A percentile compares a stretch with the other conserved stretches of the same genome.
These are phyloP conservation scores for Pachymerium ferrugineum DNA, from an alignment of 2,888 invertebrate genomes.

Conservation along the genomic window DNA sequence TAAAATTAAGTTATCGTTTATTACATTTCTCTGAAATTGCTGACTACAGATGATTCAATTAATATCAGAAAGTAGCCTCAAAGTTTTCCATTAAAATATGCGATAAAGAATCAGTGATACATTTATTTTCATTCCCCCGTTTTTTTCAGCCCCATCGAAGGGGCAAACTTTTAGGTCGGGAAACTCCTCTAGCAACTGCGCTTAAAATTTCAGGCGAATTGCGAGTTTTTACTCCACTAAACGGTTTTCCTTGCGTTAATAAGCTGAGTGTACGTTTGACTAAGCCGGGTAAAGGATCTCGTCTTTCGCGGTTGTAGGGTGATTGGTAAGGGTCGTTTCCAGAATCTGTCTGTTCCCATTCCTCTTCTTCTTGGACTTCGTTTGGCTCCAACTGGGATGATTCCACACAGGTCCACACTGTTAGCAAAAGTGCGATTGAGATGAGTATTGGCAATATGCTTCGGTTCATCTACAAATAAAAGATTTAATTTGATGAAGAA, in stretches of 20 bases:
- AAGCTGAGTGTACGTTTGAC: conserved; percentile 33
- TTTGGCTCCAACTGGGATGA: background rate
- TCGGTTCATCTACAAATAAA: too few relatives aligned
- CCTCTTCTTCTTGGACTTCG: background rate
- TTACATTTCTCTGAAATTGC: too few relatives aligned
- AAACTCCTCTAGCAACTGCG: conserved; percentile 32
- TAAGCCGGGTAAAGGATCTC: conserved; percentile 31
- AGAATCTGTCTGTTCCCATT: background rate
- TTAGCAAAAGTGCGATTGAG: background rate
- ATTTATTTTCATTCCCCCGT: too few relatives aligned
- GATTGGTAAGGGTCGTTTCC: background rate
- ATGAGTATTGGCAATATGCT: background rate
- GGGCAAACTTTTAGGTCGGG: conserved; percentile 33
- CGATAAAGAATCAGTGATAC: too few relatives aligned
- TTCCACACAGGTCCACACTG: background rate
- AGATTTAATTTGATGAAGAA: too few relatives aligned
- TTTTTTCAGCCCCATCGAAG: conserved; percentile 32
- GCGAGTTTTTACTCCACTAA: background rate
- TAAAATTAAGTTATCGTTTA: too few relatives aligned
- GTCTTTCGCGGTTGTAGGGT: conserved; percentile 23
- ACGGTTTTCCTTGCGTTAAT: conserved; percentile 28
- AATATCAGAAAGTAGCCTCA: too few relatives aligned
- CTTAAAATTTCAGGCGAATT: conserved; percentile 29
- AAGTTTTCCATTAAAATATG: too few relatives aligned
- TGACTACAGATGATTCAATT: too few relatives aligned